Conservation (phyloP, 2,113 vertebrate species). For the Turnix velox region DNA sequence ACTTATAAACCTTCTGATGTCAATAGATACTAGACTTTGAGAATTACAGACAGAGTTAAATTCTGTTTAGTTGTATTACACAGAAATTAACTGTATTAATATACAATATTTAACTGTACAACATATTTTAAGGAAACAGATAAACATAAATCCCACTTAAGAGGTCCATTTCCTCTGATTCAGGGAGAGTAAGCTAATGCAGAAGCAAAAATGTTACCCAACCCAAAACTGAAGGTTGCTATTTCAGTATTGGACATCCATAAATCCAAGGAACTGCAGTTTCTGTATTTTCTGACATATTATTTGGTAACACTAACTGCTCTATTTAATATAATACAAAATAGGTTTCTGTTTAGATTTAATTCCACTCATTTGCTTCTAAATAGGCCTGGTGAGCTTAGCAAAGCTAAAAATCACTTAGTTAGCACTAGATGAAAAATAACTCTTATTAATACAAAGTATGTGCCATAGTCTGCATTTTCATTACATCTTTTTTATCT, state of each 20-base stretch:
- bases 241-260: background rate
- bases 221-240: background rate
- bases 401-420: background rate
- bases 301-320: background rate
- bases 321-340: background rate
- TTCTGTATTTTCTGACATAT: background rate
- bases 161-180: background rate
- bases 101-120: background rate
- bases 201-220: background rate
- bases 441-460: background rate
- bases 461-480: conserved; percentile 13
- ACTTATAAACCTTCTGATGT: background rate
- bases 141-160: background rate
- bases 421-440: conserved; percentile 10
- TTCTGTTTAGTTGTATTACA: background rate
- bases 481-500: conserved; percentile 38
- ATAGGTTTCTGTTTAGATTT: background rate
- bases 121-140: background rate
- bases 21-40: background rate
- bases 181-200: background rate
- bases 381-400: background rate
- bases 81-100: background rate
- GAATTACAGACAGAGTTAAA: background rate
- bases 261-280: background rate
- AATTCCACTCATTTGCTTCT: background rate